Evolutionary conservation across 2,888 invertebrate species (phyloP).

Genomic region (Apeira syringaria): DNA sequence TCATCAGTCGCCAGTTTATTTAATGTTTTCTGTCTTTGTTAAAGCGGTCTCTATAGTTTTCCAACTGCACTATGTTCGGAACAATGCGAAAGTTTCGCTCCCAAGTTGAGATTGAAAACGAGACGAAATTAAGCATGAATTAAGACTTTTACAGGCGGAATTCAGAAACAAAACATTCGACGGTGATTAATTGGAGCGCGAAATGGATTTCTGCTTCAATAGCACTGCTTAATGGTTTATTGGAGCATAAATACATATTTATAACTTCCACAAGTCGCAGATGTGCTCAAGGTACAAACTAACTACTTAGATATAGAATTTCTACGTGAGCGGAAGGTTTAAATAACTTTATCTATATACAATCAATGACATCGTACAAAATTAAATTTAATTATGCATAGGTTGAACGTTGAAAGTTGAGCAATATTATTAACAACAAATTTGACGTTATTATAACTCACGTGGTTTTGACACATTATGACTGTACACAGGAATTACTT

Average conservation of each 20-base stretch:
- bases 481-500: no score
- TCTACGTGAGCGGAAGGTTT: no score
- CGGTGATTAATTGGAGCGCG: slow-evolving; percentile 34
- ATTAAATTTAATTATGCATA: no score
- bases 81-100: slow-evolving; percentile 53
- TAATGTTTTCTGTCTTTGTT: slow-evolving; percentile 51
- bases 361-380: no score
- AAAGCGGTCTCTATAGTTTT: slow-evolving; percentile 45
- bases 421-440: no score
- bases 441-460: no score
- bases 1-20: slow-evolving; percentile 50
- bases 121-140: slow-evolving; percentile 58
- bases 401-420: no score
- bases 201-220: slow-evolving; percentile 11
- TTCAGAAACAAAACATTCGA: slow-evolving; percentile 47
- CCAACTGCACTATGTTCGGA: slow-evolving; percentile 44
- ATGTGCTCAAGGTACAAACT: no score
- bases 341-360: no score
- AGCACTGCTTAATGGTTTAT: slow-evolving; percentile 9
- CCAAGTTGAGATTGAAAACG: slow-evolving; percentile 63
- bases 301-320: no score
- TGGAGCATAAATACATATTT: slow-evolving; percentile 5
- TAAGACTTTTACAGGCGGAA: slow-evolving; percentile 49
- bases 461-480: no score
- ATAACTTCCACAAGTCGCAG: no score